phyloP scores from a whole-genome alignment of 2,888 invertebrate genomes.

The Cryptus armator region DNA sequence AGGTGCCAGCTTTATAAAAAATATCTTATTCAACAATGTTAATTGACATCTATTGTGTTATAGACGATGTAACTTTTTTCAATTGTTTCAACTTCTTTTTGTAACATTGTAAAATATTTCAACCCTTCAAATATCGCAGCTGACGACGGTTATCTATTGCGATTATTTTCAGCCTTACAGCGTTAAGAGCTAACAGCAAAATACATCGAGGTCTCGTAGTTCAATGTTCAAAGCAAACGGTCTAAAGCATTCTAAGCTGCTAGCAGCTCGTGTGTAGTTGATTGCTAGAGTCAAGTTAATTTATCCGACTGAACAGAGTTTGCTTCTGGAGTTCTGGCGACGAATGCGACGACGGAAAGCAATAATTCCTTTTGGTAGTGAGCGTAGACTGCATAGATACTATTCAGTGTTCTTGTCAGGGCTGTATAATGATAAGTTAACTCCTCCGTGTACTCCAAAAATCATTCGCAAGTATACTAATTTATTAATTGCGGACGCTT shows the following conservation, averaged over 20 bases:
- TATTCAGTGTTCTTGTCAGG: not conserved
- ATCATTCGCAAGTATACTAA: not conserved
- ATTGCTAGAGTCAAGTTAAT: too few relatives aligned
- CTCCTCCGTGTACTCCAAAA: not conserved
- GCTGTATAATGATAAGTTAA: conserved; percentile 6
- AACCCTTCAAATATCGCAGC: not conserved
- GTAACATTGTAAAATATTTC: not conserved
- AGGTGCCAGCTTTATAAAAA: not conserved
- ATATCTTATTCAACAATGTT: not conserved
- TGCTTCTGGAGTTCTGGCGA: not conserved
- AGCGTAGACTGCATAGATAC: not conserved
- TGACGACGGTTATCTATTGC: too few relatives aligned
- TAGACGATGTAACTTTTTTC: not conserved
- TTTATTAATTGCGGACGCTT: not conserved
- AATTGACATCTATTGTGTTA: not conserved
- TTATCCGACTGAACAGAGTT: too few relatives aligned
- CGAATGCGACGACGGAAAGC: not conserved
- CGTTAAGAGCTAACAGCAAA: too few relatives aligned
- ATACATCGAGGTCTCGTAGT: too few relatives aligned
- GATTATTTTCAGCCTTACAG: too few relatives aligned
- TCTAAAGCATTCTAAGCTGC: too few relatives aligned
- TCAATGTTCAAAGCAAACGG: too few relatives aligned
- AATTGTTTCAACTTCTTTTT: not conserved
- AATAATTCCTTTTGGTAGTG: conserved; percentile 13
- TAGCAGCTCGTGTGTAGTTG: too few relatives aligned